phyloP scores from a whole-genome alignment of 2,797 vertebrate species.

The Labroides dimidiatus region DNA sequence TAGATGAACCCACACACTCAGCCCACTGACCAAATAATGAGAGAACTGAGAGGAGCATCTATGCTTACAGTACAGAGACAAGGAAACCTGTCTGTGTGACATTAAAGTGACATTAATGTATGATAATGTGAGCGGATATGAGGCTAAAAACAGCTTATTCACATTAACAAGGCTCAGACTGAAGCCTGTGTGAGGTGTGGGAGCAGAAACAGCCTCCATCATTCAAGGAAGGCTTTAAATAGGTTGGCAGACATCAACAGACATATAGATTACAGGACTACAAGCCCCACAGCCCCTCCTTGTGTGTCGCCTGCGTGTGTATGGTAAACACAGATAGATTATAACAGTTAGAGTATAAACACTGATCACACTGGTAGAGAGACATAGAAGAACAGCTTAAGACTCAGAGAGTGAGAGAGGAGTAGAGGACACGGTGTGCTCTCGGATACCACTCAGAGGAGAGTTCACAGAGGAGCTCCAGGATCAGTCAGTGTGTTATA shows the following conservation, averaged over 20 bases:
- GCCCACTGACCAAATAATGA: not conserved
- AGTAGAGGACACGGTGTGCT: conserved; percentile 30
- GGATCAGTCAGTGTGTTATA: no score
- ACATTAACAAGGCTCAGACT: no score
- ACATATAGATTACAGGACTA: not conserved
- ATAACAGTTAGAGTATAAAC: no score
- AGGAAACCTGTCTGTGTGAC: not conserved
- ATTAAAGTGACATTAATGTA: not conserved
- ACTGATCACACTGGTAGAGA: not conserved
- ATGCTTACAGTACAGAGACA: not conserved
- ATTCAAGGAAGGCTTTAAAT: not conserved
- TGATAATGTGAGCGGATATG: not conserved
- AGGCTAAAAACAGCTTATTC: no score
- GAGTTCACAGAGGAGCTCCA: not conserved
- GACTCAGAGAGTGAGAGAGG: not conserved
- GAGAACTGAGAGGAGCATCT: no score
- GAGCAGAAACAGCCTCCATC: not conserved
- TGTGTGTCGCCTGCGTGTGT: no score
- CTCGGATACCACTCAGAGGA: no score
- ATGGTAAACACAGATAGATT: no score
- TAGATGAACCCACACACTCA: conserved; percentile 9
- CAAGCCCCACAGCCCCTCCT: not conserved
- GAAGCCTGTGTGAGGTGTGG: not conserved
- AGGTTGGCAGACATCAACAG: not conserved
- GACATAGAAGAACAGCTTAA: no score